These are phyloP conservation scores for Bungarus multicinctus DNA, from an alignment of 2,113 vertebrate species.

Conservation along the genomic window DNA sequence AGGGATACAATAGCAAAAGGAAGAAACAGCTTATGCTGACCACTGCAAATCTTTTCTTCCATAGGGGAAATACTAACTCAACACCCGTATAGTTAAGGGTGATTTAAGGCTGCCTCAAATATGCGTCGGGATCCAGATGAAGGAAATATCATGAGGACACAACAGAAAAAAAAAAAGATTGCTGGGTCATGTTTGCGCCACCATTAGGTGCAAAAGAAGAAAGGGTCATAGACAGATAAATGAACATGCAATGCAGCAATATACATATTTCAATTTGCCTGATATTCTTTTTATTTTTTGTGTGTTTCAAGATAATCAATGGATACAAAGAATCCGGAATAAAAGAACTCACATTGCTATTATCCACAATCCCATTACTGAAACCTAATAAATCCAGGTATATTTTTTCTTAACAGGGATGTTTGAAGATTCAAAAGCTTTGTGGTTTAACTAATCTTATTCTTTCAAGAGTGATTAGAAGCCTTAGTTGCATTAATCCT, in stretches of 20 bases:
- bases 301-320: not conserved
- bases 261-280: not conserved
- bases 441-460: conserved; percentile 52
- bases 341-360: not conserved
- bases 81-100: not conserved
- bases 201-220: not conserved
- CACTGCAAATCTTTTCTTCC: not conserved
- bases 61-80: not conserved
- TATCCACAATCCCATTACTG: not conserved
- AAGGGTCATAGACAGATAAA: not conserved
- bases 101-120: not conserved
- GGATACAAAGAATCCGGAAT: not conserved
- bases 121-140: not conserved
- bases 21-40: not conserved
- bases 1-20: not conserved
- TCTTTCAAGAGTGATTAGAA: conserved; percentile 47
- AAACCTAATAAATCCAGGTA: conserved; percentile 12
- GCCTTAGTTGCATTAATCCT: conserved; percentile 46
- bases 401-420: conserved; percentile 18
- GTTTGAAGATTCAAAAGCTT: conserved; percentile 25
- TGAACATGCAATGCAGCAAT: not conserved
- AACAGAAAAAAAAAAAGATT: not conserved
- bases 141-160: not conserved
- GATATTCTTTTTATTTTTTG: not conserved
- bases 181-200: not conserved